phyloP scores from a whole-genome alignment of 1,140 invertebrate species.

The Patella vulgata region DNA sequence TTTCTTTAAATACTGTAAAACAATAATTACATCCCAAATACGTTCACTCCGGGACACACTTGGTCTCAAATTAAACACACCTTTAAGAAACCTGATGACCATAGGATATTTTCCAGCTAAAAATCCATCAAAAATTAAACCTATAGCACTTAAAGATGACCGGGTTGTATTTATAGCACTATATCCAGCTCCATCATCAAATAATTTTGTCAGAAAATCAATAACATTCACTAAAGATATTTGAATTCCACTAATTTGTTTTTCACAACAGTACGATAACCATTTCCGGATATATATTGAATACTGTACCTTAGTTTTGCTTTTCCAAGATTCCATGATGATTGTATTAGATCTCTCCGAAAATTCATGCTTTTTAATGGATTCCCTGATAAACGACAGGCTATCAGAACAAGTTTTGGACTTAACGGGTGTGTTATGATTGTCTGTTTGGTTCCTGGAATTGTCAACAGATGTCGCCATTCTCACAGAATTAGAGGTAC shows the following conservation, averaged over 20 bases:
- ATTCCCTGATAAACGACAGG: constrained; percentile 12
- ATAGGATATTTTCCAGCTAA: constrained; percentile 20
- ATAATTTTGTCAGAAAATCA: constrained; percentile 25
- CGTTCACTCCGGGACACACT: too few relatives aligned
- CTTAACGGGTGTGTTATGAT: too few relatives aligned
- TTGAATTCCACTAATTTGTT: constrained; percentile 29
- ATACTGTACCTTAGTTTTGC: constrained; percentile 31
- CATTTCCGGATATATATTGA: constrained; percentile 17
- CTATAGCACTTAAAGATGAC: constrained; percentile 20
- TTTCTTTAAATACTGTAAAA: too few relatives aligned
- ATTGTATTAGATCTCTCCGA: constrained; percentile 13
- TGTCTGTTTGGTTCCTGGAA: too few relatives aligned
- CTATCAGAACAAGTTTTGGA: constrained; percentile 17
- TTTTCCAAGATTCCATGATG: constrained; percentile 16
- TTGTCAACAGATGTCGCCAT: too few relatives aligned
- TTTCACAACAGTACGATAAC: constrained; percentile 28
- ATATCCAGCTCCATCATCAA: constrained; percentile 19
- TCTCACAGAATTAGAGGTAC: constrained; percentile 21
- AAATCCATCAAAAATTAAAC: constrained; percentile 12
- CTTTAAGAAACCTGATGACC: constrained; percentile 13
- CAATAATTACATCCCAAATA: too few relatives aligned
- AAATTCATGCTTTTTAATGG: constrained; percentile 14
- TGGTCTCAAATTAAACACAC: too few relatives aligned
- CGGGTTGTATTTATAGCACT: constrained; percentile 30
- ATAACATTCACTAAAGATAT: constrained; percentile 16